Conservation (phyloP, 2,888 invertebrate species). For the Schrankia costaestrigalis region DNA sequence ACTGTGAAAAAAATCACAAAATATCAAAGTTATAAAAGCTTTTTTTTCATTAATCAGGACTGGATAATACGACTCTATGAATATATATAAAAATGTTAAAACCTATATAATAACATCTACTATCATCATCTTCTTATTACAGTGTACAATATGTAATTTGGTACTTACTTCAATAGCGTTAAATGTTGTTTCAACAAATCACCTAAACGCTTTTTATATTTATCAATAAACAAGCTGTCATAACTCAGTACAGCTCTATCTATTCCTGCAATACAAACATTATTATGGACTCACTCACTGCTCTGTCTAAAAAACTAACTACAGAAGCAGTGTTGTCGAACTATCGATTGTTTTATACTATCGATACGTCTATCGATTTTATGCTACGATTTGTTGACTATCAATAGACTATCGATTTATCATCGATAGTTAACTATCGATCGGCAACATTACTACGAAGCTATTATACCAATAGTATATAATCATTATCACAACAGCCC, state of each 20-base stretch:
- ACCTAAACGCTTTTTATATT: conserved; percentile 47
- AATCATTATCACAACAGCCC: too few species aligned
- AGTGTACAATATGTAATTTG: background rate
- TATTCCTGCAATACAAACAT: conserved; percentile 17
- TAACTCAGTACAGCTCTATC: conserved; percentile 21
- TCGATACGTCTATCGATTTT: too few species aligned
- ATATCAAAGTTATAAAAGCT: background rate
- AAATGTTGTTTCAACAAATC: conserved; percentile 56
- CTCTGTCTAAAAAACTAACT: background rate
- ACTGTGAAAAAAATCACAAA: too few species aligned
- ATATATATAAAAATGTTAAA: too few species aligned
- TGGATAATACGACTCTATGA: background rate
- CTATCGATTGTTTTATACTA: too few species aligned
- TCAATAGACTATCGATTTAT: too few species aligned
- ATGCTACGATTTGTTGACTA: too few species aligned
- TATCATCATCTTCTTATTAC: background rate
- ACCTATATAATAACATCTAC: too few species aligned
- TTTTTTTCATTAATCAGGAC: background rate
- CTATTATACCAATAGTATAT: background rate
- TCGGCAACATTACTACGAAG: too few species aligned
- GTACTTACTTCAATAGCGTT: conserved; percentile 52
- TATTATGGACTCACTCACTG: background rate
- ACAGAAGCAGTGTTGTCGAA: too few species aligned
- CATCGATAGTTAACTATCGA: too few species aligned
- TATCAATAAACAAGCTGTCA: conserved; percentile 39